Evolutionary conservation across 2,888 invertebrate species (phyloP), one percentile per base, ranked within the genome.

Genomic region (Linhomoeus sp.): DNA sequence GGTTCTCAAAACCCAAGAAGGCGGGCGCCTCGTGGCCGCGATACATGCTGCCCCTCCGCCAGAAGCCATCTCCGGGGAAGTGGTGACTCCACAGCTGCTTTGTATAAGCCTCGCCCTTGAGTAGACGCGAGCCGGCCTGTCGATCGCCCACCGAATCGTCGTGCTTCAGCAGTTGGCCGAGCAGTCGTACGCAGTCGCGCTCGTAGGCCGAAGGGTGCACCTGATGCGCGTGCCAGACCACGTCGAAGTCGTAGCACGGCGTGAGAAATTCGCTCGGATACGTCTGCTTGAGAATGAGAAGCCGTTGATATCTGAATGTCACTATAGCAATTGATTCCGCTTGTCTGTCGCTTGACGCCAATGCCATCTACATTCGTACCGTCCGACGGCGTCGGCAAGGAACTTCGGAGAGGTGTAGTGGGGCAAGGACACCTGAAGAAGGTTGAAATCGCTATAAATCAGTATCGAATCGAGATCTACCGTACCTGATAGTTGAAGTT

Each of bases 151-250:
- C 65, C 3, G 67, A 59, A 51, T 70, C 70, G 54, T 71, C 70
- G 54, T 71, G 71, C 51, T 67, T 66, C 48, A 71, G 62, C 37
- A 69, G 53, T 36, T 60, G 48, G 9, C 60, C 58, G 40, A 60
- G 55, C 14, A 55, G 38, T 14, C 39, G 39, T 2, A 2, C 7
- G 20, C 19, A 20, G 39, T 39, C 39, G n/a, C 19, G 19, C 14
- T 19, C 5, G 20, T 39, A 39, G 19, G 23, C 39, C 12, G 22
- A 45, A 38, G 12, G 23, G 23, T 12, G 62, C 38, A 70, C 64
- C 58, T 70, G 69, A 56, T 71, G 71, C 1, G 69, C 58, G 53
- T 71, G 71, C 71, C 71, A 71, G 3, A 69, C 59, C 26, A 71
- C 55, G 53, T 71, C 70, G 51, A 68, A 69, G 54, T 70, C 71